Base-by-base conservation (phyloP, 2,797 vertebrate genomes). In the Notamacropus eugenii region DNA sequence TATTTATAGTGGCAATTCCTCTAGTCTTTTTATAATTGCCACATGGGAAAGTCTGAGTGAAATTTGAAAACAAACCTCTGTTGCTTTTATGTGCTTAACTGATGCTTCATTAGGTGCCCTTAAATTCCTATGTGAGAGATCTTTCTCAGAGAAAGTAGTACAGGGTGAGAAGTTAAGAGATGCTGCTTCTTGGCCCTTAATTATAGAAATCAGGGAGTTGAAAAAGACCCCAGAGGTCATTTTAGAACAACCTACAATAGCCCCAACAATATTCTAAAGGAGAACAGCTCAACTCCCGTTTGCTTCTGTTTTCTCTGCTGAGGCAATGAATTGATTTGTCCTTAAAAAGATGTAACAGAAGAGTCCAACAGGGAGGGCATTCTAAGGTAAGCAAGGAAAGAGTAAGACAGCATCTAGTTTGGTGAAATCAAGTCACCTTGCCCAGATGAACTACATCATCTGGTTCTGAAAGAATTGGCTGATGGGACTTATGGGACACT, bases 81-180 rank as follows among this genome's bases (percentile, higher is more conserved):
- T 55, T 31, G 34, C 54, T 95, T 95, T 91, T 55, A 27, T 54
- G 57, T 93, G 34, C 91, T 90, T 24, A 95, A 91, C 95, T 92
- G 12, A 82, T 90, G 46, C 54, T 56, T 54, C n/a, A 90, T 87
- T 87, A 28, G 6, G 3, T 87, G 54, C 19, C 19, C 12, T 93
- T 31, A 28, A 46, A 96, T 62, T 93, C 58, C 11, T 57, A 22
- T n/a, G 90, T 90, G 93, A 93, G 54, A n/a, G 57, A 87, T 46
- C 29, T 95, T 27, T 82, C 90, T 90, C 31, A 94, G 13, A 82
- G 28, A 95, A 0, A 95, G 11, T 22, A 56, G 2, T 0, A 92
- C 46, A 50, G 55, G 4, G 16, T 11, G 40, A 82, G 22, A 22
- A 82, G 74, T 82, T 82, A 74, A 40, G 19, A 22, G n/a, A 82